A percentile compares a stretch with the other conserved stretches of the same genome.
These are phyloP conservation scores for Cheilosia urbana DNA, from an alignment of 2,888 invertebrate genomes.

Conservation along the genomic window DNA sequence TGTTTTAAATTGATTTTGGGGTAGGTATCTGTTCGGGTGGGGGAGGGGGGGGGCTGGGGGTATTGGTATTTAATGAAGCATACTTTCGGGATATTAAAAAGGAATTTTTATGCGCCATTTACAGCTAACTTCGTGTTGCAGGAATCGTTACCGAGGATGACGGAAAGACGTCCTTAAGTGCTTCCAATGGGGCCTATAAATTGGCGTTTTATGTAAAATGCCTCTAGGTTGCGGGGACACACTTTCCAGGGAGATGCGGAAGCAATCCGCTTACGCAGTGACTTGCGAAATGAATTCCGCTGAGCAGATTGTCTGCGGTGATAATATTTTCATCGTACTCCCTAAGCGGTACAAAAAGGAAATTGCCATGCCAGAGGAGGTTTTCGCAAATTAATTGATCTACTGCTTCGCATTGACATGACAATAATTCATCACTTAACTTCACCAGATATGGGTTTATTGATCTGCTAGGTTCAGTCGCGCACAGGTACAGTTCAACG, in stretches of 20 bases:
- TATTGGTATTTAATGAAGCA: slow-evolving; percentile 68
- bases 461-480: slow-evolving; percentile 44
- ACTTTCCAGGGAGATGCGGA: slow-evolving; percentile 17
- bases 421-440: slow-evolving; percentile 49
- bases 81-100: slow-evolving; percentile 71
- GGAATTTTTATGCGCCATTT: slow-evolving; percentile 65
- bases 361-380: slow-evolving; percentile 16
- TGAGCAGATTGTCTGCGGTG: not conserved
- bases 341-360: slow-evolving; percentile 1
- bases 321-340: not conserved
- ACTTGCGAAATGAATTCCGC: not conserved
- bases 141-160: slow-evolving; percentile 38
- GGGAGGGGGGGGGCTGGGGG: slow-evolving; percentile 45
- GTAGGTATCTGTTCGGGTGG: slow-evolving; percentile 40
- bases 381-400: slow-evolving; percentile 51
- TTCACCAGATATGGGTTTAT: slow-evolving; percentile 39
- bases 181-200: slow-evolving; percentile 47
- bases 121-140: slow-evolving; percentile 43
- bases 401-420: slow-evolving; percentile 50
- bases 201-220: slow-evolving; percentile 64
- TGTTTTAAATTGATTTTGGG: slow-evolving; percentile 69
- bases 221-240: slow-evolving; percentile 6
- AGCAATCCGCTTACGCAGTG: slow-evolving; percentile 6
- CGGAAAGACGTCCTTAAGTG: slow-evolving; percentile 39
- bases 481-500: slow-evolving; percentile 53